phyloP scores from a whole-genome alignment of 2,888 invertebrate species.

The Megalurothrips usitatus region DNA sequence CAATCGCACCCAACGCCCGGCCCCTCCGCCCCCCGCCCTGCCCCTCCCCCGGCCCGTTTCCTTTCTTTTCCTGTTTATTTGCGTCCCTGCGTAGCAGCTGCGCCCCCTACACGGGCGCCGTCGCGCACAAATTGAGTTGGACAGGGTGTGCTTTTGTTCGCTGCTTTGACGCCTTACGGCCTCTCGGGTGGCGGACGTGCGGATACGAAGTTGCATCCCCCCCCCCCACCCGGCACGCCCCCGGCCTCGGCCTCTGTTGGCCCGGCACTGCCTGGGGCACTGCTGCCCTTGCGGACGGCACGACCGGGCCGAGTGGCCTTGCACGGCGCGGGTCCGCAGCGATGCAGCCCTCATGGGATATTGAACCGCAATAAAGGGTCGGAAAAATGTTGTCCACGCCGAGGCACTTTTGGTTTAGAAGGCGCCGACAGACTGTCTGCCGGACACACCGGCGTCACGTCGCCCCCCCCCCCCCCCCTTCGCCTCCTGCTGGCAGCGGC shows the following conservation, averaged over 20 bases:
- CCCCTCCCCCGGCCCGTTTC: background rate
- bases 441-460: background rate
- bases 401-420: background rate
- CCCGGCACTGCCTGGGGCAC: background rate
- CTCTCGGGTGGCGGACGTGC: background rate
- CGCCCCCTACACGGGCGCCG: background rate
- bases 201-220: background rate
- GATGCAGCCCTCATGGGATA: no score
- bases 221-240: background rate
- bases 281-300: background rate
- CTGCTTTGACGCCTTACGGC: background rate
- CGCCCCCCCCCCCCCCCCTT: background rate
- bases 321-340: no score
- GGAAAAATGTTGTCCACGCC: background rate
- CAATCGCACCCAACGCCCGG: background rate
- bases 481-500: no score
- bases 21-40: background rate
- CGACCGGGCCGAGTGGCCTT: background rate
- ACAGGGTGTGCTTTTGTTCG: constrained; percentile 12
- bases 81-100: background rate
- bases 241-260: background rate
- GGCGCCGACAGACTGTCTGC: background rate
- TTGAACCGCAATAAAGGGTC: no score
- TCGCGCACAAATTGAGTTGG: constrained; percentile 2
- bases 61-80: constrained; percentile 13